Base-by-base conservation (phyloP, 2,797 vertebrate species). In the Eulemur coronatus region DNA sequence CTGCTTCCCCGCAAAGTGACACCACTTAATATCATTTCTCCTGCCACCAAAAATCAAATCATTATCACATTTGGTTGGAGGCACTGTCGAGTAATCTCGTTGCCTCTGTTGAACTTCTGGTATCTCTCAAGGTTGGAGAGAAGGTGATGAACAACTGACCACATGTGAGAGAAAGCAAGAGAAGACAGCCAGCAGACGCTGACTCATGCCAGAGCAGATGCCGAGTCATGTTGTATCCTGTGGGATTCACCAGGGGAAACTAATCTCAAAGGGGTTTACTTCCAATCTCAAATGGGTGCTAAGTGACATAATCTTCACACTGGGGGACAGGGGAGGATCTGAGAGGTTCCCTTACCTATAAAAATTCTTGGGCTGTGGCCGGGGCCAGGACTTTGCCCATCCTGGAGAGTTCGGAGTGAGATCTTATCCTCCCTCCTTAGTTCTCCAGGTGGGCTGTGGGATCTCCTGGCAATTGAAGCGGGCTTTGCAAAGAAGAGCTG, bases 381-480 rank as follows among this genome's bases (percentile, higher is more conserved):
- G 38, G 52, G 26, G 50, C 43, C 85, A 11, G 43, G 38, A 24
- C 13, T 14, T 10, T 38, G 52, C 22, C 35, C 41, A 9, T 61
- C 67, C 46, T 50, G 79, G 63, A 94, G 17, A 72, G 55, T 41
- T 38, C 20, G 3, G 38, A 78, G 20, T n/a, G 13, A 94, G 76
- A 67, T 84, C 84, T 35, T 9, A 0, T 13, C 14, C 61, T 89
- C 89, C 0, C 0, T 0, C 76, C 7, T 0, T 26, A 92, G 96
- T 85, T 97, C 84, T 97, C 96, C 87, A 43, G 89, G 81, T 28
- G 17, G 70, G 96, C 97, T 88, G 46, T 3, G 82, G 82, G 95
- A 95, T 96, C 94, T 97, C 95, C 92, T 95, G 94, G 98, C 94
- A 94, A 97, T 97, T 97, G 98, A 98, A 98, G 98, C 98, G 96